phyloP scores from a whole-genome alignment of 2,113 vertebrate species.

The Sander vitreus region DNA sequence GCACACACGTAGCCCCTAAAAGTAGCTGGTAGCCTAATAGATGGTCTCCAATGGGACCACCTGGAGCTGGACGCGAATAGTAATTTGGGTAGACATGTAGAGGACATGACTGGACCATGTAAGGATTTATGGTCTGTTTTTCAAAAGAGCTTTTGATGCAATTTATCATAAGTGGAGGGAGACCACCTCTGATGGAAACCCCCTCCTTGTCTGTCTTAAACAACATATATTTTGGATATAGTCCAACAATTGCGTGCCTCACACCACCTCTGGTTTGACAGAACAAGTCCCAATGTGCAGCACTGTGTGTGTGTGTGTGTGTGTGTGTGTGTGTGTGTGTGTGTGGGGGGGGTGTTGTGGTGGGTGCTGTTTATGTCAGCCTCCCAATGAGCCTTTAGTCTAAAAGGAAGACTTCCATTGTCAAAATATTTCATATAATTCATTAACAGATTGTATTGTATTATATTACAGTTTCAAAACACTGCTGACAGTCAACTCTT shows the following conservation, averaged over 20 bases:
- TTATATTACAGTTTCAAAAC: neutral
- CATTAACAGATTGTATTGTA: neutral
- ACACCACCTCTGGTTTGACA: conserved; percentile 1
- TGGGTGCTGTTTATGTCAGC: neutral
- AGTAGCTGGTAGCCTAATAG: neutral
- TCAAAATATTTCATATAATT: neutral
- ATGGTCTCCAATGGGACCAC: conserved; percentile 2
- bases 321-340: too few relatives aligned
- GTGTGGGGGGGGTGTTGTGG: neutral
- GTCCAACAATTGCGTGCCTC: conserved; percentile 5
- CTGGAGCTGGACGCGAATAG: conserved; percentile 14
- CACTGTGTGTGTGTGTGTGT: neutral
- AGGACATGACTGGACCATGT: conserved; percentile 12
- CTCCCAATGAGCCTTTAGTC: neutral
- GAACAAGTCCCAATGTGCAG: neutral
- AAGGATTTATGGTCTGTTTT: conserved; percentile 41
- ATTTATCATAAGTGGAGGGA: conserved; percentile 22
- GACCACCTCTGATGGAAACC: conserved; percentile 29
- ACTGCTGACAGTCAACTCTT: neutral
- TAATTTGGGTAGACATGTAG: conserved; percentile 23
- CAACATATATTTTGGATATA: conserved; percentile 29
- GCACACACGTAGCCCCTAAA: neutral
- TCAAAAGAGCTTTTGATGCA: conserved; percentile 48
- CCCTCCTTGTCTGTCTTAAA: conserved; percentile 23
- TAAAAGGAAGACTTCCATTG: neutral